A percentile compares a stretch with the other conserved stretches of the same genome.
These are phyloP conservation scores for Molothrus aeneus DNA, from an alignment of 2,797 vertebrate species.

Conservation along the genomic window DNA sequence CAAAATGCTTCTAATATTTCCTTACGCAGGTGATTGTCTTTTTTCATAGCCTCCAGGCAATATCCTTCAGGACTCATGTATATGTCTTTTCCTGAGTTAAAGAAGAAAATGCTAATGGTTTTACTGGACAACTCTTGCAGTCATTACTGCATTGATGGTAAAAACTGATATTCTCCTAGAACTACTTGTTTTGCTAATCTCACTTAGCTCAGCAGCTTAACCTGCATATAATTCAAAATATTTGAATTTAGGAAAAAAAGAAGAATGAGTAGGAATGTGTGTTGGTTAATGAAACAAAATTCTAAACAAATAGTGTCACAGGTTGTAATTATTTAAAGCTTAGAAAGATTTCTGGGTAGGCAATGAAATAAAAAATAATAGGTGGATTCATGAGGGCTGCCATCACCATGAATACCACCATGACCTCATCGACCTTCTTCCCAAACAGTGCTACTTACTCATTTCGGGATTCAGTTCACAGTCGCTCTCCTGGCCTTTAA, in stretches of 20 bases:
- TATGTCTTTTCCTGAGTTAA: neutral
- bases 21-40: neutral
- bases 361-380: conserved; percentile 48
- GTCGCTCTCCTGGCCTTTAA: conserved; percentile 41
- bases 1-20: neutral
- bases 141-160: neutral
- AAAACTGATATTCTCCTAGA: neutral
- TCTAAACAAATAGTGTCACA: conserved; percentile 41
- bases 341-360: conserved; percentile 15
- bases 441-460: conserved; percentile 49
- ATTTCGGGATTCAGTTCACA: conserved; percentile 54
- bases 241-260: conserved; percentile 6
- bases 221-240: neutral
- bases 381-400: conserved; percentile 36
- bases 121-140: neutral
- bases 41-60: neutral
- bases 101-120: neutral
- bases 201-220: neutral
- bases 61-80: neutral
- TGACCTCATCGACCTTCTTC: conserved; percentile 49
- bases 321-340: conserved; percentile 47
- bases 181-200: conserved; percentile 1
- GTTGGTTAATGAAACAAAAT: neutral
- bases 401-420: conserved; percentile 36
- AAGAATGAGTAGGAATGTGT: neutral